Evolutionary conservation across 92 coral and sea anemone genomes (phyloP), one percentile per base, ranked within the genome.

Genomic region (Porites lobata): DNA sequence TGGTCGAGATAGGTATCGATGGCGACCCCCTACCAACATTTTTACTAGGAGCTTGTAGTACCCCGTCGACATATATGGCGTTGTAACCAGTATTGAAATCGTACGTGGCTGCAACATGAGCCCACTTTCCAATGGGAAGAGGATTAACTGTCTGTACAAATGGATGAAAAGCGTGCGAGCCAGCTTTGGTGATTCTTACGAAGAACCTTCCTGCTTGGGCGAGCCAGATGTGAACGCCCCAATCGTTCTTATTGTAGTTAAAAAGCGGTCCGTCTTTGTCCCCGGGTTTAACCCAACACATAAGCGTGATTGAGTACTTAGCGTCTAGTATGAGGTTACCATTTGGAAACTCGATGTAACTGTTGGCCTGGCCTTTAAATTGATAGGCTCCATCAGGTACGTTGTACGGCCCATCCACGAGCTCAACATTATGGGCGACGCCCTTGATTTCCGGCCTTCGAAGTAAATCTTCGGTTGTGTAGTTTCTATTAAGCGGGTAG

Each of bases 271-370:
- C 82, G 12, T 77, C 82, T 29, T 77, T 26, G 6, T 70, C 70
- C 4, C 68, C 82, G 22, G 82, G 82, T 58, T 32, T 10, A 43
- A 77, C 82, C 82, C 82, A 77, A 26, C 82, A 77, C 69, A 59
- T 26, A 9, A 77, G 22, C 7, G 82, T 77, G 52, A 77, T 59
- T 6, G 82, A 77, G 24, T 24, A 6, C 69, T 13, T 20, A 58
- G 59, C 32, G 82, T 77, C 82, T 26, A 77, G 22, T 15, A 53
- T 51, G 8, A 32, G 62, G 52, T 62, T 62, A 4, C 18, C 47
- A 26, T 75, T 75, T 9, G 79, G 79, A 75, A 75, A 75, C 63
- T 75, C 79, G 64, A 75, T 75, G 18, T 50, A 75, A 54, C 79
- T 75, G 79, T 75, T 20, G 13, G 1, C 38, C 9, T n/a, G 15